Base-by-base conservation (phyloP, 2,797 vertebrate species). In the Crax fasciolata region DNA sequence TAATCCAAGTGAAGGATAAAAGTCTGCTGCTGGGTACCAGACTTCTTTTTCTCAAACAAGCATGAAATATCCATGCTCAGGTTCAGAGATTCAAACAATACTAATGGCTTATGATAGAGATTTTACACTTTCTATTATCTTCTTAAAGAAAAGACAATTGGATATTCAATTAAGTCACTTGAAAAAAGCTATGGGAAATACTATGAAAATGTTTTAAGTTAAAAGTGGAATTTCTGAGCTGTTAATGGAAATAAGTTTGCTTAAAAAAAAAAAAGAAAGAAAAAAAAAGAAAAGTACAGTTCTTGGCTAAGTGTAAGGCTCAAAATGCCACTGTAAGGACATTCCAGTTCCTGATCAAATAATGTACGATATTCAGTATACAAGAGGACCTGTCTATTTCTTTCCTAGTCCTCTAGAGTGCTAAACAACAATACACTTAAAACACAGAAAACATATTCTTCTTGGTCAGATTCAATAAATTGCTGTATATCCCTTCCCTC, bases 341-440 rank as follows among this genome's bases (percentile, higher is more conserved):
- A 2, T 76, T 55, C 82, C 57, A 82, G 44, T 77, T 63, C 52
- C 57, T 38, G 63, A 71, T 74, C 17, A 14, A 27, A 71, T 71
- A 71, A 38, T 13, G 15, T n/a, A 4, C 6, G 15, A 23, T n/a
- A 63, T 71, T 76, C 52, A 54, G 7, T 6, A 41, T 39, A 71
- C 52, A 77, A 68, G 32, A 48, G 17, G 35, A 79, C 49, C 41
- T 43, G 13, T 10, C 24, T 63, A 21, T 28, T 44, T 77, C 62
- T 65, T 74, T 85, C 39, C 57, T 77, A n/a, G 82, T 77, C 77
- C 57, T 89, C 84, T 84, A 73, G 85, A 91, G 94, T 57, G 65
- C 71, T 83, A 83, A 94, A 80, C 39, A 77, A 66, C 39, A 61
- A 68, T 38, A 41, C 13, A 62, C 11, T 58, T 66, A 44, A 80